Conservation (phyloP, 92 coral and sea anemone species). For the Umimayanthus kanabou region DNA sequence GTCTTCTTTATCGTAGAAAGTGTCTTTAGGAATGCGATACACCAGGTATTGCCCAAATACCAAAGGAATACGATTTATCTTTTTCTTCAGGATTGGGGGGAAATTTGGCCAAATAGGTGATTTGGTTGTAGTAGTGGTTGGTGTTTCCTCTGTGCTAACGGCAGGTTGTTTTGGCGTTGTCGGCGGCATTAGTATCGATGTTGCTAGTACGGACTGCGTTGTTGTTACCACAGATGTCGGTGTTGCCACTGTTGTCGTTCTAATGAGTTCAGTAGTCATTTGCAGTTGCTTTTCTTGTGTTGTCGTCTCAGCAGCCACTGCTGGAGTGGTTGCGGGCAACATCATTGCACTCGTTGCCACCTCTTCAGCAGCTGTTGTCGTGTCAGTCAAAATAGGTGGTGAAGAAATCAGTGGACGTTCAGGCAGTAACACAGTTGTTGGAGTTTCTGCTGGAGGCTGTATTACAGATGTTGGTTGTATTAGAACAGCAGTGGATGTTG, state of each 20-base stretch:
- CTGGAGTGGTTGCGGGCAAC: not conserved
- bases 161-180: not conserved
- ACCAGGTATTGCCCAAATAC: constrained; percentile 63
- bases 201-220: not conserved
- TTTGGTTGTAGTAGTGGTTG: not conserved
- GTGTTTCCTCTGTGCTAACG: not conserved
- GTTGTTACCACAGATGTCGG: not conserved
- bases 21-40: constrained; percentile 67
- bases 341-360: not conserved
- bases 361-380: not conserved
- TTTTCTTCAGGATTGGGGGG: constrained; percentile 54
- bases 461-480: not conserved
- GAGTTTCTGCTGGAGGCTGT: not conserved
- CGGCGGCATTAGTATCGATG: not conserved
- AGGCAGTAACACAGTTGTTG: not conserved
- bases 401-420: not conserved
- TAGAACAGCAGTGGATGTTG: not conserved
- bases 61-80: constrained; percentile 58
- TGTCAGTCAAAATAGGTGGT: not conserved
- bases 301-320: not conserved
- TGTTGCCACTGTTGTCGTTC: not conserved
- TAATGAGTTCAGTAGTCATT: not conserved
- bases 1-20: constrained; percentile 85
- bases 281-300: not conserved
- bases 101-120: constrained; percentile 30